phyloP scores from a whole-genome alignment of 2,888 invertebrate genomes.

The Cantharis nigra region DNA sequence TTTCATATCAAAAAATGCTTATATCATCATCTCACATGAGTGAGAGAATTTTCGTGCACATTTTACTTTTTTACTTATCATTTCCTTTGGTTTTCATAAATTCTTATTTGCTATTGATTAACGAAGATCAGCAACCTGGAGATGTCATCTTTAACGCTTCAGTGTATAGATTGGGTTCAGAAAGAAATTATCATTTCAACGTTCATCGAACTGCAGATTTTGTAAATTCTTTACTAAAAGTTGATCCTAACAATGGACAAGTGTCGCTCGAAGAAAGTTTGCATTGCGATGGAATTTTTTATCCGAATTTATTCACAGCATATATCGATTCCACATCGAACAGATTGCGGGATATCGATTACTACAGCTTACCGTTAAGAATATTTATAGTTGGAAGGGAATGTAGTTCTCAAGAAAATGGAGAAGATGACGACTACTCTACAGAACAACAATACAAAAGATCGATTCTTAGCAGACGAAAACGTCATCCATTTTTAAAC shows the following conservation, averaged over 20 bases:
- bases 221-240: slow-evolving; percentile 76
- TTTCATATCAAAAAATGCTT: slow-evolving; percentile 33
- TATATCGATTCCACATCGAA: slow-evolving; percentile 86
- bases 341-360: slow-evolving; percentile 77
- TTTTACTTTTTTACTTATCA: slow-evolving; percentile 30
- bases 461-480: slow-evolving; percentile 33
- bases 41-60: slow-evolving; percentile 32
- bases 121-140: slow-evolving; percentile 61
- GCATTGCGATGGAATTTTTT: slow-evolving; percentile 79
- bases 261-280: slow-evolving; percentile 74
- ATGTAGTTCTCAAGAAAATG: slow-evolving; percentile 68
- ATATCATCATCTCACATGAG: slow-evolving; percentile 36
- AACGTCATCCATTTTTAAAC: slow-evolving; percentile 43
- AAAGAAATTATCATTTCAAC: slow-evolving; percentile 78
- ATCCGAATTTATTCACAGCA: slow-evolving; percentile 83
- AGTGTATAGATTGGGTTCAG: slow-evolving; percentile 78
- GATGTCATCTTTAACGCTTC: slow-evolving; percentile 78
- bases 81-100: slow-evolving; percentile 22
- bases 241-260: slow-evolving; percentile 75
- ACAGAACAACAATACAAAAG: slow-evolving; percentile 40
- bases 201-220: slow-evolving; percentile 81
- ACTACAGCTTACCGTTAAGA: slow-evolving; percentile 79
- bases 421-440: slow-evolving; percentile 56
- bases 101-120: slow-evolving; percentile 51
- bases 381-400: slow-evolving; percentile 74